Base-by-base conservation (phyloP, 1,140 invertebrate genomes). In the Drosophila arizonae region DNA sequence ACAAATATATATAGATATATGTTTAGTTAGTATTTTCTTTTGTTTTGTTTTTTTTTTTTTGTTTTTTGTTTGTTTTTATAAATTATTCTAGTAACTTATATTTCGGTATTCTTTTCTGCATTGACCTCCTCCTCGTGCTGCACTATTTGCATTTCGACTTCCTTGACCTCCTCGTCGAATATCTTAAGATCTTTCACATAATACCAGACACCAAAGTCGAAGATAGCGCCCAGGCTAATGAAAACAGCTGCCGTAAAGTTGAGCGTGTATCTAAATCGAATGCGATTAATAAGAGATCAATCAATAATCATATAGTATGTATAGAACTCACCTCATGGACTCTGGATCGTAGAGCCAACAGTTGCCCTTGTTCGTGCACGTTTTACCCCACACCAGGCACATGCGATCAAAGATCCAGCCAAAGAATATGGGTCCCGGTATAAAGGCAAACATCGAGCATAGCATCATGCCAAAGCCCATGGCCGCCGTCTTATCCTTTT, bases 361-460 rank as follows among this genome's bases (percentile, higher is more conserved):
- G 81, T 96, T 96, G 58, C 95, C 95, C 45, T 93, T 95, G 55
- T 94, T 94, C 5, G 93, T 92, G 79, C 95, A 96, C 9, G 95
- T 95, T 85, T 95, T 95, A 13, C 95, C 95, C 95, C 95, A 96
- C 11, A 96, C 94, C 2, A 95, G 78, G 77, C 95, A 96, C 13
- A 94, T 94, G 45, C 92, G 92, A 94, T 95, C 95, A 76, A 96
- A 93, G 57, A 96, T 94, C 76, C 93, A 94, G 68, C 95, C 95
- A 81, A 95, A 96, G 39, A 96, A 92, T 69, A 96, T 96, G 13
- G 95, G 95, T 43, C 95, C 94, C 1, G 95, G 95, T 79, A 95
- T 95, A 57, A 95, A 95, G 15, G 95, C 94, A 58, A 95, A 94
- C 55, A 95, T 92, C 36, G 94, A 95, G 93, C 95, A 94, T 41